A percentile compares a stretch with the other conserved stretches of the same genome.
These are phyloP conservation scores for Triops longicaudatus DNA, from an alignment of 1,140 invertebrate genomes.

Conservation along the genomic window DNA sequence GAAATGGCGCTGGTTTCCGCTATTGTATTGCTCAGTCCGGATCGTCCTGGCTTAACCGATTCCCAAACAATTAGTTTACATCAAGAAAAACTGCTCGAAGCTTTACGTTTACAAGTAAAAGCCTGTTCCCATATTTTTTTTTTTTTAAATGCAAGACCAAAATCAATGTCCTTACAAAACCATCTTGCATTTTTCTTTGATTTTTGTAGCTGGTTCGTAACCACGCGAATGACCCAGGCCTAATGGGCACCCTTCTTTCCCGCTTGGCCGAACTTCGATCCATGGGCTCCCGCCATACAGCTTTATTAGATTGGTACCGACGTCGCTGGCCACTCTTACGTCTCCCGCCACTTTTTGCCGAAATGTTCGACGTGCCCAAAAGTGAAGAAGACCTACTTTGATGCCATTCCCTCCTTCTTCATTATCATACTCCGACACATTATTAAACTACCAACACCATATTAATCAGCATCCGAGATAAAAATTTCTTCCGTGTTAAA, in stretches of 20 bases:
- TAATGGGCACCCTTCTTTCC: conserved; percentile 57
- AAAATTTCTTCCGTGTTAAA: too few species aligned
- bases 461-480: too few species aligned
- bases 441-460: too few species aligned
- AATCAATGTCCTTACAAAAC: too few species aligned
- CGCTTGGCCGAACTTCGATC: conserved; percentile 70
- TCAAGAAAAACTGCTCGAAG: conserved; percentile 76
- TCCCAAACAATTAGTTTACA: conserved; percentile 64
- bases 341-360: conserved; percentile 85
- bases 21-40: conserved; percentile 71
- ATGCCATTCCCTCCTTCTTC: not conserved
- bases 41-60: conserved; percentile 69
- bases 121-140: not conserved
- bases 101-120: conserved; percentile 64
- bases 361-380: conserved; percentile 96
- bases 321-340: conserved; percentile 71
- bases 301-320: conserved; percentile 83
- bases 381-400: conserved; percentile 56
- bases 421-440: not conserved
- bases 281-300: conserved; percentile 72
- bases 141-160: not conserved
- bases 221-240: conserved; percentile 48
- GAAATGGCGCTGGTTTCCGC: conserved; percentile 85
- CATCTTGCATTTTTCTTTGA: not conserved
- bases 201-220: conserved; percentile 41